Evolutionary conservation across 2,888 invertebrate genomes (phyloP).

Genomic region (Oscheius sp.): DNA sequence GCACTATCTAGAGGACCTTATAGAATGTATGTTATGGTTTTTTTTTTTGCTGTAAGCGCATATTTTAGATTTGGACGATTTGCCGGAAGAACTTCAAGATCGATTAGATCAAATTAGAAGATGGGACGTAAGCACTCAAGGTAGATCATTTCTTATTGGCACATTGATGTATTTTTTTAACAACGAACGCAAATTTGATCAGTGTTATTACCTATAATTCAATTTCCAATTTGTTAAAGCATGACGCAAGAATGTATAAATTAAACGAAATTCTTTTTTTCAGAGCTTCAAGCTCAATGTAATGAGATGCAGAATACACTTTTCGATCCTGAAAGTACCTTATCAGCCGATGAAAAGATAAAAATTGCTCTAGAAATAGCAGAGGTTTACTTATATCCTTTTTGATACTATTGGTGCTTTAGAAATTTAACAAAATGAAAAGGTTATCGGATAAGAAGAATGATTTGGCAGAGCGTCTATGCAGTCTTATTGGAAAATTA

Average conservation of each 20-base stretch:
- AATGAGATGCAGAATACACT: conserved; percentile 1
- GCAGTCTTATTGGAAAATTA: conserved; percentile 31
- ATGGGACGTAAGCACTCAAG: conserved; percentile 15
- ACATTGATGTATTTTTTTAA: background rate
- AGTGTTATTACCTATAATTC: too few species aligned
- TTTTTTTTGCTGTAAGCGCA: background rate
- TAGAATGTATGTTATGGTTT: conserved; percentile 22
- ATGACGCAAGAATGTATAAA: background rate
- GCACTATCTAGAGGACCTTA: conserved; percentile 31
- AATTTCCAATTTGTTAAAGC: too few species aligned
- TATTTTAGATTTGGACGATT: conserved; percentile 27
- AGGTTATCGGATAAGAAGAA: conserved; percentile 97
- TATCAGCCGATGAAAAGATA: background rate
- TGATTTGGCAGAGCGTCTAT: conserved; percentile 77
- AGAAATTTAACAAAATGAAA: conserved; percentile 87
- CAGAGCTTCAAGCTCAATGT: background rate
- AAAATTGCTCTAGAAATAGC: background rate
- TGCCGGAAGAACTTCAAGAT: conserved; percentile 27
- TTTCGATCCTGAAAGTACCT: background rate
- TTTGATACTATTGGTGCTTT: too few species aligned
- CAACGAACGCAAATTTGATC: background rate
- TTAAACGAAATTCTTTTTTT: background rate
- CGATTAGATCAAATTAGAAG: conserved; percentile 18
- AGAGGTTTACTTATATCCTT: background rate
- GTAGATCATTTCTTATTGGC: conserved; percentile 10